A percentile compares a stretch with the other conserved stretches of the same genome.
Evolutionary conservation across 2,888 invertebrate species (phyloP).

Genomic region (Diabrotica balteata): DNA sequence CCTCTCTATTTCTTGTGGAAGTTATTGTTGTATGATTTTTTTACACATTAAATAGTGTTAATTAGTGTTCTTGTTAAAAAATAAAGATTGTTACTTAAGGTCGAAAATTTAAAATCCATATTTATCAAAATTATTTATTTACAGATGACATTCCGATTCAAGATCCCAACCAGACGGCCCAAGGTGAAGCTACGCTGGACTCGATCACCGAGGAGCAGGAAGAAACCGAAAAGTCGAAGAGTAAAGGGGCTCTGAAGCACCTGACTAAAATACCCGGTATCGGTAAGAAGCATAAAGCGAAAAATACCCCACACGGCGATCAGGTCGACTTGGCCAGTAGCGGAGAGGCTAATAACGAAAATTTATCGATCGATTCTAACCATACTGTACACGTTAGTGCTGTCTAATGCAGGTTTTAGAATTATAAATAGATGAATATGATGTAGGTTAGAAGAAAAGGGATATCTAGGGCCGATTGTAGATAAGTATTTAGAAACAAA

Average conservation of each 20-base stretch:
- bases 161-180: slow-evolving; percentile 67
- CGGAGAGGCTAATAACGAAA: slow-evolving; percentile 41
- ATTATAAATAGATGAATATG: slow-evolving; percentile 6
- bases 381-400: slow-evolving; percentile 57
- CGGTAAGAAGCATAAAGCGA: slow-evolving; percentile 66
- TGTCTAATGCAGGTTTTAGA: slow-evolving; percentile 43
- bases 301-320: slow-evolving; percentile 42
- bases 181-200: slow-evolving; percentile 67
- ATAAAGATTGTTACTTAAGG: background rate
- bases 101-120: background rate
- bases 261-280: slow-evolving; percentile 71
- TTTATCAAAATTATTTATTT: slow-evolving; percentile 47
- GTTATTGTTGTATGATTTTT: too few species aligned
- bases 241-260: slow-evolving; percentile 64
- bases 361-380: slow-evolving; percentile 44
- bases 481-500: background rate
- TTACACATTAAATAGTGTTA: too few species aligned
- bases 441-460: slow-evolving; percentile 13
- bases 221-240: slow-evolving; percentile 62
- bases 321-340: slow-evolving; percentile 49
- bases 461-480: background rate
- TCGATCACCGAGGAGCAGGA: slow-evolving; percentile 76
- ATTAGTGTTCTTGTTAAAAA: too few species aligned
- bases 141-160: slow-evolving; percentile 91
- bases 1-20: too few species aligned